Percentiles rank a stretch among this genome's conserved stretches.
Evolutionary conservation across 2,888 invertebrate species (phyloP).

Genomic region (Cartodere bifasciata): DNA sequence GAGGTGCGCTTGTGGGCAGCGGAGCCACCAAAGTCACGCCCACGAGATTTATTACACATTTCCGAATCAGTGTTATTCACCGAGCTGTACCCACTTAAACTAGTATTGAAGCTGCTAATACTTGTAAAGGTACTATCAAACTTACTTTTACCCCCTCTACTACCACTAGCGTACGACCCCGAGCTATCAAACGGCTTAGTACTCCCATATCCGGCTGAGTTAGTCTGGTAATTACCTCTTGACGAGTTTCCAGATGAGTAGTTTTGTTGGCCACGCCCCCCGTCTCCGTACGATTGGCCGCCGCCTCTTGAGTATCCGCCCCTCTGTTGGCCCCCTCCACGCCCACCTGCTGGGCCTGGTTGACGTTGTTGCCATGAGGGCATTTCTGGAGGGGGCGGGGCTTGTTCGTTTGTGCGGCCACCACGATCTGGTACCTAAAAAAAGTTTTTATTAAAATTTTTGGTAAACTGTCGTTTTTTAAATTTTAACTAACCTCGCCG

Average conservation of each 20-base stretch:
- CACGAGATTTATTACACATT: too few relatives aligned
- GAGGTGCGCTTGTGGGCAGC: background rate
- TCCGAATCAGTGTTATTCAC: too few relatives aligned
- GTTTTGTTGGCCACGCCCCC: slow-evolving; percentile 13
- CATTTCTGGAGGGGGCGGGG: slow-evolving; percentile 94
- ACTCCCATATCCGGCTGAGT: background rate
- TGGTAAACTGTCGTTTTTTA: too few relatives aligned
- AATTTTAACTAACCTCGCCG: slow-evolving; percentile 56
- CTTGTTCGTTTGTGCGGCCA: slow-evolving; percentile 80
- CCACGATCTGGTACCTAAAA: slow-evolving; percentile 84
- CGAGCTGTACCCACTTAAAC: too few relatives aligned
- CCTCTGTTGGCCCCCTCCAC: slow-evolving; percentile 33
- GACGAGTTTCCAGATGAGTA: slow-evolving; percentile 13
- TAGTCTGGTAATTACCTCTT: slow-evolving; percentile 3
- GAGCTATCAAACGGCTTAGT: slow-evolving; percentile 7
- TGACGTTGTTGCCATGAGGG: slow-evolving; percentile 79
- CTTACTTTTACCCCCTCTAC: too few relatives aligned
- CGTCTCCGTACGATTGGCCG: slow-evolving; percentile 25
- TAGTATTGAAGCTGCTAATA: too few relatives aligned
- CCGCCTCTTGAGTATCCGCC: slow-evolving; percentile 28
- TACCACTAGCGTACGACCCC: too few relatives aligned
- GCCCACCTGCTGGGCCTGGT: slow-evolving; percentile 36
- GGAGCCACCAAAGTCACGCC: slow-evolving; percentile 2
- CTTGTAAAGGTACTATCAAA: too few relatives aligned
- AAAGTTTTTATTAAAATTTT: slow-evolving; percentile 7